Evolutionary conservation across 2,797 vertebrate species (phyloP), one percentile per base, ranked within the genome.

Genomic region (Leptodactylus fallax): DNA sequence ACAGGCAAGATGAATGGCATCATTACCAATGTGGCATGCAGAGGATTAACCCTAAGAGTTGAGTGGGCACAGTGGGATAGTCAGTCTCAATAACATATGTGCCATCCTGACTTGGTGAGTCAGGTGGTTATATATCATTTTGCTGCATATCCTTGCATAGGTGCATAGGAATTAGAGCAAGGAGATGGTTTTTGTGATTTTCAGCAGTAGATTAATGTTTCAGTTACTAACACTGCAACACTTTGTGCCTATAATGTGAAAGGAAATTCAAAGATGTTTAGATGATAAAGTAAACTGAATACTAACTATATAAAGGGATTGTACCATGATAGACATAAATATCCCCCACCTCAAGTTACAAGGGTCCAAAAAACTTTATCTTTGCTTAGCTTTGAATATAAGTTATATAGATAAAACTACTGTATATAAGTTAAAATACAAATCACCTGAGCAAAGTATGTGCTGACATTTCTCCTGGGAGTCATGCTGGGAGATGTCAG

Each of bases 1-100:
- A 17, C 65, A 60, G 83, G 87, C 69, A 89, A 89, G 83, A 89
- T 89, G 61, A 82, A 89, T 89, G 60, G 84, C 79, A 85, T 89
- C 79, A 89, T 89, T 89, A 89, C 69, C 65, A 77, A 76, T 77
- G 36, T 74, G n/a, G 87, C 58, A 67, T 79, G 67, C 51, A 77
- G 71, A 81, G 72, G 76, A 90, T 81, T 87, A 85, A 87, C 78
- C 86, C 36, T 79, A 87, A 17, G 23, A n/a, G 3, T 6, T 51
- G 60, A 87, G 25, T 53, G 87, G 87, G 78, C 81, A 78, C 58
- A 78, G 81, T 36, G 60, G 25, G 82, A 83, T 69, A 81, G 76
- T 87, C 78, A 81, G 85, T 49, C 78, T 86, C 53, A 60, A 0
- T 53, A 78, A 16, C 0, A 81, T 0, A 60, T 89, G 74, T 69